Percentiles rank a stretch among this genome's conserved stretches.
Conservation (phyloP, 1,140 invertebrate species). For the Ladona fulva region DNA sequence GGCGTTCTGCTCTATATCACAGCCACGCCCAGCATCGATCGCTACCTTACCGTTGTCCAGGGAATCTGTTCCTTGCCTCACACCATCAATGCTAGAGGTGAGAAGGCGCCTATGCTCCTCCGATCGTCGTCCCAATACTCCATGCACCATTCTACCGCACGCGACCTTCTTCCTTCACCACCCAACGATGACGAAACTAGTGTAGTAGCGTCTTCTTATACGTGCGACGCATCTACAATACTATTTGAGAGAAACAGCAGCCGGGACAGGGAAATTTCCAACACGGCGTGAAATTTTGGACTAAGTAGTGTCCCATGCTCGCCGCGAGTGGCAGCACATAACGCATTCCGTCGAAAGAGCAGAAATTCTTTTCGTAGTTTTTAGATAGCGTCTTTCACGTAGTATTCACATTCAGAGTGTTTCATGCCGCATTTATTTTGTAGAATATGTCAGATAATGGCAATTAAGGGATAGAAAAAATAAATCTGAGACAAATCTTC, state of each 20-base stretch:
- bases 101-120: not conserved
- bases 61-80: not conserved
- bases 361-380: too few relatives aligned
- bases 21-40: not conserved
- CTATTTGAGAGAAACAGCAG: too few relatives aligned
- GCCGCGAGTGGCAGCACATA: not conserved
- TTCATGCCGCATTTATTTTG: too few relatives aligned
- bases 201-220: not conserved
- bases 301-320: not conserved
- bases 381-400: too few relatives aligned
- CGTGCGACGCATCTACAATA: too few relatives aligned
- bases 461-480: too few relatives aligned
- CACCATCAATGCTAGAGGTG: not conserved
- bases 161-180: not conserved
- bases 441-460: too few relatives aligned
- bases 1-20: not conserved
- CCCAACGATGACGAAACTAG: not conserved
- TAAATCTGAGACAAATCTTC: too few relatives aligned
- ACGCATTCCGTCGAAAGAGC: not conserved
- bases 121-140: not conserved
- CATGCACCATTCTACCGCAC: not conserved
- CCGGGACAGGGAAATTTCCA: not conserved
- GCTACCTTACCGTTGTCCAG: not conserved
- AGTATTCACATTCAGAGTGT: too few relatives aligned
- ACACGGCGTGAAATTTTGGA: not conserved